A percentile compares a stretch with the other conserved stretches of the same genome.
These are phyloP conservation scores for Sebastolobus altivelis DNA, from an alignment of 2,797 vertebrate genomes.

Conservation along the genomic window DNA sequence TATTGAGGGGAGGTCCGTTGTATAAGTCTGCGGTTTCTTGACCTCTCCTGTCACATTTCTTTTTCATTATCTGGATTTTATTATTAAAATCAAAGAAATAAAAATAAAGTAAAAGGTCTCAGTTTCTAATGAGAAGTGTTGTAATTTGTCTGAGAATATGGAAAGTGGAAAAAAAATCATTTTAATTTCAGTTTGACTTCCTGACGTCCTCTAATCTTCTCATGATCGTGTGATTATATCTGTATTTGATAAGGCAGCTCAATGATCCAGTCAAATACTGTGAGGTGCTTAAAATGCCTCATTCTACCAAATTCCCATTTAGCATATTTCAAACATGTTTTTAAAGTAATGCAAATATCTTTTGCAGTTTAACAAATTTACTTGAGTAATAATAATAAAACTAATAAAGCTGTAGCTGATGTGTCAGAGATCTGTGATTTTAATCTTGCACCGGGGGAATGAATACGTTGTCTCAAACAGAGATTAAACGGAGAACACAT, in stretches of 20 bases:
- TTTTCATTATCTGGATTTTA: no score
- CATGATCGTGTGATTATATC: constrained; percentile 12
- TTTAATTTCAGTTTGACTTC: constrained; percentile 2
- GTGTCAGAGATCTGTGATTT: constrained; percentile 1
- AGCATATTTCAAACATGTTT: background rate
- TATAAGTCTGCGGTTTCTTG: no score
- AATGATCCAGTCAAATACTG: background rate
- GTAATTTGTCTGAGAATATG: background rate
- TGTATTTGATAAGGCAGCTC: constrained; percentile 15
- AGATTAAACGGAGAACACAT: constrained; percentile 26
- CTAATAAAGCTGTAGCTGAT: constrained; percentile 6
- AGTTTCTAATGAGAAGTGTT: background rate
- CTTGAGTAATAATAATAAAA: background rate
- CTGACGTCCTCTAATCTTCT: background rate
- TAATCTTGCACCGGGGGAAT: background rate
- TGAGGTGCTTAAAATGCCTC: background rate
- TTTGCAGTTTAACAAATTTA: constrained; percentile 4
- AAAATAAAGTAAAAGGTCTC: background rate
- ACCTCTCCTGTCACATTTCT: no score
- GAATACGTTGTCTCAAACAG: constrained; percentile 16
- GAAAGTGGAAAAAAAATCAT: background rate
- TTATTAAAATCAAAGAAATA: no score
- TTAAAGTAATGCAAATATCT: background rate
- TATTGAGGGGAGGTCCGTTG: no score
- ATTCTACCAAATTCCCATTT: background rate